These are phyloP conservation scores for Pecten maximus DNA, from an alignment of 2,888 invertebrate genomes.

Conservation along the genomic window DNA sequence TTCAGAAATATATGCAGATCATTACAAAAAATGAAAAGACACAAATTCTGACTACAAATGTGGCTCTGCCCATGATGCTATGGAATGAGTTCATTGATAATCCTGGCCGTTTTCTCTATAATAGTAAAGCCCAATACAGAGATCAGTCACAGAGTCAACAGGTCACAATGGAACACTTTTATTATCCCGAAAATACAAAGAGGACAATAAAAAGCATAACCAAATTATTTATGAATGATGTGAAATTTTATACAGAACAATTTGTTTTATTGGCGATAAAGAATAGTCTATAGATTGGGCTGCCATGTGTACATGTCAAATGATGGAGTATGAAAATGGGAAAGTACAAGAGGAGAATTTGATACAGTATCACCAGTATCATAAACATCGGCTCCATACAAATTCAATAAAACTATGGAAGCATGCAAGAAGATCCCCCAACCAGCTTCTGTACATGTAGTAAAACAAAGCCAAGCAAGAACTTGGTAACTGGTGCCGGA, in stretches of 20 bases:
- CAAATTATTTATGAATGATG: not conserved
- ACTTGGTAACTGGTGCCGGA: not conserved
- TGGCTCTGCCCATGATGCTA: not conserved
- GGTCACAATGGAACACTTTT: not conserved
- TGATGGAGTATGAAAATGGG: not conserved
- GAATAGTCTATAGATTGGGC: not conserved
- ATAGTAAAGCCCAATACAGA: not conserved
- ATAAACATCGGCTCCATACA: not conserved
- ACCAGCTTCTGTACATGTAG: not conserved
- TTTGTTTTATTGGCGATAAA: not conserved
- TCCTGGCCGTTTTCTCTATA: not conserved
- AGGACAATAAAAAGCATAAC: not conserved
- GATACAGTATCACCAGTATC: not conserved
- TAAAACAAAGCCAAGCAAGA: not conserved
- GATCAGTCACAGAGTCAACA: not conserved
- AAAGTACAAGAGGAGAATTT: not conserved
- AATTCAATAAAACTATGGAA: constrained; percentile 33
- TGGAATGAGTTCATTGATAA: not conserved
- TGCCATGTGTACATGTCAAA: not conserved
- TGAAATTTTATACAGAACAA: constrained; percentile 7
- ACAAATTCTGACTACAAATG: too few relatives aligned
- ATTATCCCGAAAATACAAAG: not conserved
- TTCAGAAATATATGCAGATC: too few relatives aligned
- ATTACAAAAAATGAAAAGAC: too few relatives aligned
- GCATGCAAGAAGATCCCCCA: constrained; percentile 9